Evolutionary conservation across 2,113 vertebrate genomes (phyloP), one percentile per base, ranked within the genome.

Genomic region (Cettia cetti): DNA sequence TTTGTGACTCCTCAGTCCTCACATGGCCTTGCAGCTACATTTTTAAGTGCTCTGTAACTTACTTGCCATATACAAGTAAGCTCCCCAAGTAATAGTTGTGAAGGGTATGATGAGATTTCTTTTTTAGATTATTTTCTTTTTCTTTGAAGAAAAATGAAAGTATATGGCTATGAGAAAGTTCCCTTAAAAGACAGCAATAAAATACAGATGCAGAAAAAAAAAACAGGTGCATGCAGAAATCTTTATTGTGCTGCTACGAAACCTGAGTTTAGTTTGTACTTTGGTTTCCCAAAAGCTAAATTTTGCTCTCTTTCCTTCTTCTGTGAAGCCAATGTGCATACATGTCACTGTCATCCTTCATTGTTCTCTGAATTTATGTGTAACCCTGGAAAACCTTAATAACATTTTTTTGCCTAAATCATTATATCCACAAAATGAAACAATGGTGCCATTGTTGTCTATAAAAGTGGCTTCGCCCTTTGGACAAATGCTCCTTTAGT

Each of bases 361-460:
- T 10, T 20, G 4, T 61, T 61, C 28, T 60, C 39, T 45, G 19
- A 54, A 87, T 56, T 79, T 75, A 16, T 84, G 19, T 37, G 28
- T 7, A 76, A 45, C 11, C 24, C 78, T 64, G 42, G 17, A 53
- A 6, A 74, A 39, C 5, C 24, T 24, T 57, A 27, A 66, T 21
- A 74, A 31, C 15, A 1, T 45, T 68, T 82, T 82, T 74, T 24
- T 74, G 8, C 26, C 6, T 65, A 31, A 60, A 7, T 26, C 76
- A 28, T 27, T 9, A 39, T 10, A 66, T 15, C 19, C 8, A 45
- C 3, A 42, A 75, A 81, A 61, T 13, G 2, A 81, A 70, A 50
- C 3, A 39, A 20, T 47, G 10, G 2, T 52, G 11, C 1, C 0
- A 3, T 13, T n/a, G 2, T 6, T 59, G 52, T 44, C 8, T 57